Evolutionary conservation across 2,797 vertebrate genomes (phyloP), one percentile per base, ranked within the genome.

Genomic region (Gadopsis marmoratus): DNA sequence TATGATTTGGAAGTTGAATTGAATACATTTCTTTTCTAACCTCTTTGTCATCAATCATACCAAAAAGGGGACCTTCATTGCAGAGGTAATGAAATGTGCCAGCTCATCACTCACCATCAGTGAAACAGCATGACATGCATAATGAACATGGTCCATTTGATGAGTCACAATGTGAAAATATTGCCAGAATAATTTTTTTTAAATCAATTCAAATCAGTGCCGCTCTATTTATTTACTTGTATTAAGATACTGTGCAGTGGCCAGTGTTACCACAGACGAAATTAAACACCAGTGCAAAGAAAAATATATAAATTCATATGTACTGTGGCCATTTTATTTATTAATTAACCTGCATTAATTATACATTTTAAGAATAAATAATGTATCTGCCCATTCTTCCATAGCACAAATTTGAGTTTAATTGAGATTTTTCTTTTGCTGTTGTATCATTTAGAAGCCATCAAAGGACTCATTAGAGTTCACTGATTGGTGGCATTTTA

Each of bases 301-400:
- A 35, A 58, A 53, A 64, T 56, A 60, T 26, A 58, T 47, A 64
- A 60, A 7, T 65, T 85, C 11, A 67, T 73, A 70, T 81, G 17
- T 72, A 67, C 70, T 51, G 33, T 56, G 75, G 70, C 53, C 68
- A 81, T 85, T 90, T 81, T 67, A 79, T 82, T 90, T 74, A 93
- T 91, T 89, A 89, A 90, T 91, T 89, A 89, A 90, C 89, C 74
- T 88, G 83, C 78, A 90, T 92, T 87, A 93, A 94, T 92, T 89
- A 91, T 85, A 85, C 64, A 92, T 88, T 66, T 74, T 63, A 69
- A 75, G 70, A 51, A 81, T 92, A 88, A 91, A 92, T 91, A 83
- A 88, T 90, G 64, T 58, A 87, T 86, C 0, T 14, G 9, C 43
- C 54, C 65, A 76, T 77, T 85, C 71, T 56, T 84, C 72, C 53